Conservation (phyloP, 2,113 vertebrate genomes). For the Cyprinodon brontotheroides region DNA sequence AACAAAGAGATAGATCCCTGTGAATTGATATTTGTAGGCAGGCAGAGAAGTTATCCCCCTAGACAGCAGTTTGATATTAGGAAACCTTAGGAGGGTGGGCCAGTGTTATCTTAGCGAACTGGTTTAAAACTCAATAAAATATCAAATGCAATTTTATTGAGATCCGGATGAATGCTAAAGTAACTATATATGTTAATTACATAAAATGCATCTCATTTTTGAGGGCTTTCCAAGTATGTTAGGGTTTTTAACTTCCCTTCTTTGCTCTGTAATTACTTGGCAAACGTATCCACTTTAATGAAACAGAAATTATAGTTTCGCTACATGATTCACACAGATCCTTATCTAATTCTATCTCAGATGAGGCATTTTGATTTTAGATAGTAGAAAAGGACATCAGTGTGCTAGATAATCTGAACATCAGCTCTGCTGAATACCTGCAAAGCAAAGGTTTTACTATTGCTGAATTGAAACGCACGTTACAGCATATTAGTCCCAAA, state of each 20-base stretch:
- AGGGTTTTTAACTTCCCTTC: too few relatives aligned
- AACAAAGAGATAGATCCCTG: not conserved
- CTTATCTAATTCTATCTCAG: not conserved
- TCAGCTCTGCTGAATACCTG: too few relatives aligned
- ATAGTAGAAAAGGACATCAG: not conserved
- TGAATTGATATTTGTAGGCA: not conserved
- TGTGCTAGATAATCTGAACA: too few relatives aligned
- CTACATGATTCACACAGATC: not conserved
- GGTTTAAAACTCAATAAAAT: not conserved
- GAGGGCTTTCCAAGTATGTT: too few relatives aligned
- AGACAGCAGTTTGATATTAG: constrained; percentile 20
- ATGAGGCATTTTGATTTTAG: not conserved
- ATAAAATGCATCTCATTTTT: too few relatives aligned
- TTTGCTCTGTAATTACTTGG: too few relatives aligned
- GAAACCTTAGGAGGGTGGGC: constrained; percentile 17
- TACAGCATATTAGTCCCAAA: not conserved
- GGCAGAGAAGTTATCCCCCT: constrained; percentile 21
- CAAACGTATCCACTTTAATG: too few relatives aligned
- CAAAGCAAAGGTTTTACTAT: too few relatives aligned
- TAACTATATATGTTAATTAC: too few relatives aligned
- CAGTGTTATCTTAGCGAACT: not conserved
- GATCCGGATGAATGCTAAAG: not conserved
- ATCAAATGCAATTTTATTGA: not conserved
- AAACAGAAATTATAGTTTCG: not conserved
- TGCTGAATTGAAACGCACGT: not conserved